A percentile compares a stretch with the other conserved stretches of the same genome.
Conservation (phyloP, 2,113 vertebrate genomes). For the Semnornis frantzii region DNA sequence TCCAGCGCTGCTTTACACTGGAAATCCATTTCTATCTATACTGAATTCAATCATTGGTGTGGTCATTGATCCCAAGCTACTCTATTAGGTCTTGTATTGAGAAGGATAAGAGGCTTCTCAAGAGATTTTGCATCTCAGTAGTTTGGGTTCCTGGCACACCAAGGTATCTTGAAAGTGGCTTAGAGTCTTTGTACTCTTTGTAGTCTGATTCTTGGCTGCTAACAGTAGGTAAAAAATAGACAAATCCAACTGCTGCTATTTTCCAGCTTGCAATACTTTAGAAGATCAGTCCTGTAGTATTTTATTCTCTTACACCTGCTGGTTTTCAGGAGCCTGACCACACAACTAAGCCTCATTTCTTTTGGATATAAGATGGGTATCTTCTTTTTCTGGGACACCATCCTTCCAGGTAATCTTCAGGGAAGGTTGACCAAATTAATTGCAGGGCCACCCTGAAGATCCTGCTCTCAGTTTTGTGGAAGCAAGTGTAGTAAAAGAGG, state of each 20-base stretch:
- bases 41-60: conserved; percentile 26
- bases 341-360: neutral
- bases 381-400: neutral
- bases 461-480: neutral
- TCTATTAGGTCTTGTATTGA: neutral
- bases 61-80: conserved; percentile 7
- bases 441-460: neutral
- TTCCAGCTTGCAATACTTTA: neutral
- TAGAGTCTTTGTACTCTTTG: neutral
- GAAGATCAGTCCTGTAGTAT: neutral
- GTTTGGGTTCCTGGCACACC: conserved; percentile 2
- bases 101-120: neutral
- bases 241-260: neutral
- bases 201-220: neutral
- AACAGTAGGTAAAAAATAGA: neutral
- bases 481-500: neutral
- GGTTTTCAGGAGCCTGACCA: neutral
- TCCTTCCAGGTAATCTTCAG: neutral
- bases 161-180: neutral
- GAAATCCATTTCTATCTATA: conserved; percentile 30
- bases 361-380: neutral
- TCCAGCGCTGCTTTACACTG: neutral
- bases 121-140: neutral
- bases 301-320: neutral
- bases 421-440: neutral